A percentile compares a stretch with the other conserved stretches of the same genome.
Evolutionary conservation across 2,113 vertebrate species (phyloP).

Genomic region (Otus sunia): DNA sequence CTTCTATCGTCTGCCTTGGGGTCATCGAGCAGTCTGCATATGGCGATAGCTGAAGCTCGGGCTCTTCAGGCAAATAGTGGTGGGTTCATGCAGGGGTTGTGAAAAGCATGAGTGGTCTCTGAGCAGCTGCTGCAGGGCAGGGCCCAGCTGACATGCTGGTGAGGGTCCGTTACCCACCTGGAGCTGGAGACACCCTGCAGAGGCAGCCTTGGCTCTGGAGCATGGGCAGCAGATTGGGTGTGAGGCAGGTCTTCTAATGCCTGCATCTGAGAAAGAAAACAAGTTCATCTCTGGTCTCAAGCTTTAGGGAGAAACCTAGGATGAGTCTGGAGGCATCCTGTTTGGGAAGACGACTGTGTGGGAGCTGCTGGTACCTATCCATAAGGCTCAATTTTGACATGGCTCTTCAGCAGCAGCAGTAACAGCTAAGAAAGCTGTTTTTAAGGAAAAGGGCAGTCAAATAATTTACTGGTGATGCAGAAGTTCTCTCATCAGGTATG

Average conservation of each 20-base stretch:
- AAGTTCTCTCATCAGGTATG: not conserved
- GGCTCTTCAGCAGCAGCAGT: not conserved
- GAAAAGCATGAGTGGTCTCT: fast-evolving
- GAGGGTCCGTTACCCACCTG: not conserved
- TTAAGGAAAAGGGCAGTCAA: not conserved
- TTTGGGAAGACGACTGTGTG: not conserved
- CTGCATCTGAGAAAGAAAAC: not conserved
- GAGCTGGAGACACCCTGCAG: not conserved
- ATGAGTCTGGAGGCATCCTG: not conserved
- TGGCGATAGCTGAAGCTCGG: fast-evolving
- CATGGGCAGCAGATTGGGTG: not conserved
- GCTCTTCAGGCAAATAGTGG: not conserved
- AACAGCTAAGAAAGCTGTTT: not conserved
- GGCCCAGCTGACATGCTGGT: fast-evolving
- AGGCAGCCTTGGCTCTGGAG: not conserved
- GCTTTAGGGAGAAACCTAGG: not conserved
- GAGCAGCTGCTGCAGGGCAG: not conserved
- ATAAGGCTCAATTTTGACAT: not conserved
- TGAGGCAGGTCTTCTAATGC: not conserved
- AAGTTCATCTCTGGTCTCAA: not conserved
- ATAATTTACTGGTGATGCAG: not conserved
- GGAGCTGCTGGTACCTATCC: not conserved
- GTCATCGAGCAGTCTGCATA: fast-evolving
- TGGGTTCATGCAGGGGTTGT: not conserved
- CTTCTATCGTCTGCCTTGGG: not conserved